Evolutionary conservation across 2,888 invertebrate genomes (phyloP).

Genomic region (Azorinus chamasolen): DNA sequence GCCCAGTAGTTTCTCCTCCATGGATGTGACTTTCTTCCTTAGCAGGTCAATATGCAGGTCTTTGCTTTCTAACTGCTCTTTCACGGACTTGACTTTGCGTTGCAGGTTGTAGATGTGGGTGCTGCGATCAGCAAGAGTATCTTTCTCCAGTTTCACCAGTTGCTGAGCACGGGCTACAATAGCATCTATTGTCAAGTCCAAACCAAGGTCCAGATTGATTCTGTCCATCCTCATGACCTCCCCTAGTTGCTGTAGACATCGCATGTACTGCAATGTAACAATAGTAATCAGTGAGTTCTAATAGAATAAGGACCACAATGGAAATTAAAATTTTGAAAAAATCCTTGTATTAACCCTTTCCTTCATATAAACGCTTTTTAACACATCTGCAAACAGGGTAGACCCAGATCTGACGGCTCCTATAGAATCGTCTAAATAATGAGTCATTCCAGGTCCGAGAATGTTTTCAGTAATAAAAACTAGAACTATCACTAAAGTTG

Average conservation of each 20-base stretch:
- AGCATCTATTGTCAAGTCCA: constrained; percentile 94
- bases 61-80: constrained; percentile 96
- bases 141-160: constrained; percentile 92
- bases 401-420: no score
- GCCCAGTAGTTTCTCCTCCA: constrained; percentile 83
- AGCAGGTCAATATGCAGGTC: constrained; percentile 96
- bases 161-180: constrained; percentile 95
- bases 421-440: no score
- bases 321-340: no score
- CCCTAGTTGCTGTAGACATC: constrained; percentile 94
- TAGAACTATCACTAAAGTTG: no score
- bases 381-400: no score
- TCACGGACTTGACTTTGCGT: constrained; percentile 92
- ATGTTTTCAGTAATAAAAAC: neutral
- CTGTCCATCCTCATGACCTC: constrained; percentile 94
- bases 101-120: constrained; percentile 96
- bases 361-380: no score
- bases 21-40: constrained; percentile 91
- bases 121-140: constrained; percentile 94
- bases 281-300: neutral
- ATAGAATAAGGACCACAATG: no score
- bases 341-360: no score
- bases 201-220: constrained; percentile 92
- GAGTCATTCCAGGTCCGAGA: no score
- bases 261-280: constrained; percentile 86